phyloP scores from a whole-genome alignment of 1,140 invertebrate genomes.

The Drosophila burlai region DNA sequence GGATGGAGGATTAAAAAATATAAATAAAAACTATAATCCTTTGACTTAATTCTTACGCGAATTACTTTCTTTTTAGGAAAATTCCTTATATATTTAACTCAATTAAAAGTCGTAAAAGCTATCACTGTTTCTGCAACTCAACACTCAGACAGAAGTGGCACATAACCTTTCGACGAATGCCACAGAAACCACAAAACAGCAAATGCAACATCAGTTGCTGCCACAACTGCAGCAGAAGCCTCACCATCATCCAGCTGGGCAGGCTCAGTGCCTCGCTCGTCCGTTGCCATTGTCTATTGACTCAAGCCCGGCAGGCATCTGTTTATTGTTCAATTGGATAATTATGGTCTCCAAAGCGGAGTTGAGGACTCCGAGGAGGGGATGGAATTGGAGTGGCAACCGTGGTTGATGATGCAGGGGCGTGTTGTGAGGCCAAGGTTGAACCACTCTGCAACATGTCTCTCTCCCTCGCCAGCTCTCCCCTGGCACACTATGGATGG shows the following conservation, averaged over 20 bases:
- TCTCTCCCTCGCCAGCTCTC: neutral
- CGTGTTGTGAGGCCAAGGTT: slow-evolving; percentile 53
- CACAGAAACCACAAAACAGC: slow-evolving; percentile 42
- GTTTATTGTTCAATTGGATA: slow-evolving; percentile 83
- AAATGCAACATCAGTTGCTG: slow-evolving; percentile 30
- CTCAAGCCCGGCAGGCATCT: slow-evolving; percentile 70
- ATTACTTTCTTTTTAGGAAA: neutral
- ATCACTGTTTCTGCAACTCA: slow-evolving; percentile 13
- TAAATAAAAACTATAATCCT: neutral
- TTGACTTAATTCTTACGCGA: neutral
- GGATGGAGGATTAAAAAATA: neutral
- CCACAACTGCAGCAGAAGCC: slow-evolving; percentile 26
- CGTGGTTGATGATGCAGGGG: slow-evolving; percentile 9
- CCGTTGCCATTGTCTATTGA: slow-evolving; percentile 68
- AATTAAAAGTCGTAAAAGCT: slow-evolving; percentile 1
- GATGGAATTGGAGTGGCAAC: slow-evolving; percentile 5
- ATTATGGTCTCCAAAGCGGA: slow-evolving; percentile 67
- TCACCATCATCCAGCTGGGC: slow-evolving; percentile 49
- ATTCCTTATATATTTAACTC: neutral
- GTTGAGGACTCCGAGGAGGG: neutral
- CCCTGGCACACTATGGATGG: slow-evolving; percentile 39
- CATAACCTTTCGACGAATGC: slow-evolving; percentile 39
- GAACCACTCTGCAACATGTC: slow-evolving; percentile 23
- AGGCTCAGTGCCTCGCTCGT: slow-evolving; percentile 16
- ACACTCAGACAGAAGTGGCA: slow-evolving; percentile 26